These are phyloP conservation scores for Acropora tenuis DNA, from an alignment of 64 coral and sea anemone genomes.

Conservation along the genomic window DNA sequence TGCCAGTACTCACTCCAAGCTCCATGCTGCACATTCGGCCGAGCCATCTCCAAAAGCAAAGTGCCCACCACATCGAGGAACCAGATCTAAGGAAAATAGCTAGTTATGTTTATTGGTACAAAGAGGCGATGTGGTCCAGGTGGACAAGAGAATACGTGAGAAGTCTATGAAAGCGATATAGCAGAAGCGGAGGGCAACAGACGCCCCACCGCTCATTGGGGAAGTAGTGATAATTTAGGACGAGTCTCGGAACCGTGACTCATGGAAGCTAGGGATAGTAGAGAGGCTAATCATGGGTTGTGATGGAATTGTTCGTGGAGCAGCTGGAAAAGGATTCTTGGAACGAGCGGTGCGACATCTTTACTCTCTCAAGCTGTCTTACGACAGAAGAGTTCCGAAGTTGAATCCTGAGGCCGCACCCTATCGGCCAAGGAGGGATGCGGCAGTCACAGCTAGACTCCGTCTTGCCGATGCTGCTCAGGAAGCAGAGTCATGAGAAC, in stretches of 20 bases:
- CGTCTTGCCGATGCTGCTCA: not conserved
- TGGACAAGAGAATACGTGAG: not conserved
- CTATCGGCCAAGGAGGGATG: too few species aligned
- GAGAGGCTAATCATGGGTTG: not conserved
- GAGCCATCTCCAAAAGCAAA: not conserved
- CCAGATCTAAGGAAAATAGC: conserved; percentile 4
- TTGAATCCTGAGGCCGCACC: too few species aligned
- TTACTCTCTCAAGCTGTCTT: conserved; percentile 4
- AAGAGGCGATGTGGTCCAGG: conserved; percentile 11
- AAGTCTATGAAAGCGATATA: conserved; percentile 1
- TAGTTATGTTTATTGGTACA: not conserved
- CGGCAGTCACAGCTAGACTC: not conserved
- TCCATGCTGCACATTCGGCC: not conserved
- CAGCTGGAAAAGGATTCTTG: too few species aligned
- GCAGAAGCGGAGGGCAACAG: not conserved
- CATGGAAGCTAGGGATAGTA: not conserved
- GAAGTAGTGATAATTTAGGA: too few species aligned
- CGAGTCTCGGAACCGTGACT: not conserved
- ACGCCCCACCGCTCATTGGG: not conserved
- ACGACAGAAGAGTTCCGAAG: too few species aligned
- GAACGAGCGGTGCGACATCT: not conserved
- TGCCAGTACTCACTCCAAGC: conserved; percentile 2
- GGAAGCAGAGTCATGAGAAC: too few species aligned
- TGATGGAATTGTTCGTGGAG: not conserved
- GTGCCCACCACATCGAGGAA: not conserved